Percentiles rank a stretch among this genome's conserved stretches.
Conservation (phyloP, 92 coral and sea anemone genomes). For the Epizoanthus ramosus region DNA sequence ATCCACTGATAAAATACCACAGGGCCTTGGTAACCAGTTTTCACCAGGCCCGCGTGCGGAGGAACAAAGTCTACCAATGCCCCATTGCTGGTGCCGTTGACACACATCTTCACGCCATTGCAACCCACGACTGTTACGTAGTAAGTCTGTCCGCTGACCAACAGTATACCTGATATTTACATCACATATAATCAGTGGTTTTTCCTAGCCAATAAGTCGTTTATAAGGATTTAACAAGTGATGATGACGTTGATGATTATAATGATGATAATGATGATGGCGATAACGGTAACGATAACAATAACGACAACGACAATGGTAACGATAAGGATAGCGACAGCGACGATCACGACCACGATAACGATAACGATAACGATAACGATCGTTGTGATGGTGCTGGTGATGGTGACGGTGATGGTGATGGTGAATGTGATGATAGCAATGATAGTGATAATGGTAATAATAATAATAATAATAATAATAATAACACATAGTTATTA, state of each 20-base stretch:
- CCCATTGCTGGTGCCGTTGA: constrained; percentile 92
- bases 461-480: background rate
- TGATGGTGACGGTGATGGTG: background rate
- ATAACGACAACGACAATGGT: no score
- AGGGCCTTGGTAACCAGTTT: constrained; percentile 81
- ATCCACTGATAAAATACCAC: constrained; percentile 92
- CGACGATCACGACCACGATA: no score
- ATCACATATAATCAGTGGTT: background rate
- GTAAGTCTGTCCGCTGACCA: constrained; percentile 83
- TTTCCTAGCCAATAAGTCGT: background rate
- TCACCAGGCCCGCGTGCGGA: constrained; percentile 84
- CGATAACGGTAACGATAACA: background rate
- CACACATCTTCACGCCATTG: constrained; percentile 94
- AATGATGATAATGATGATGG: background rate
- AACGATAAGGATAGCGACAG: no score
- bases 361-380: background rate
- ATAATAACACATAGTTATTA: background rate
- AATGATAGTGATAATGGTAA: background rate
- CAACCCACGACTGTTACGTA: constrained; percentile 90
- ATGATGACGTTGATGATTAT: background rate
- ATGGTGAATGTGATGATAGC: background rate
- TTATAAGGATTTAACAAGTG: background rate
- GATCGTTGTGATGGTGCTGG: background rate
- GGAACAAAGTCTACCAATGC: constrained; percentile 93
- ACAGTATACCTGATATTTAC: constrained; percentile 58